Evolutionary conservation across 2,888 invertebrate species (phyloP).

Genomic region (Gnatocerus cornutus): DNA sequence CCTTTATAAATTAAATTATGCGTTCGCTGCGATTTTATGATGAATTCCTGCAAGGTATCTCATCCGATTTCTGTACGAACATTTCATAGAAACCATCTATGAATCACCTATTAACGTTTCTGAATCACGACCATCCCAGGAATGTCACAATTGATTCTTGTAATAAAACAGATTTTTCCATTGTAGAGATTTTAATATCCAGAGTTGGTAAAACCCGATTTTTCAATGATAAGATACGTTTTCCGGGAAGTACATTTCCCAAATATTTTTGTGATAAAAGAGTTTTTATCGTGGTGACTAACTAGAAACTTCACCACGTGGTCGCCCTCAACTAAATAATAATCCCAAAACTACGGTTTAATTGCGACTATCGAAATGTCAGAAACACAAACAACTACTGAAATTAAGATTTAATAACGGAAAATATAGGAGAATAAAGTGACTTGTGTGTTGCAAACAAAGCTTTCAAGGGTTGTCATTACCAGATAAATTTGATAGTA

Average conservation of each 20-base stretch:
- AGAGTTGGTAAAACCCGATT: no score
- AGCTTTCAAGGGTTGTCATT: background rate
- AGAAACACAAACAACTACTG: background rate
- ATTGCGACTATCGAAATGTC: background rate
- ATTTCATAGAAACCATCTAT: background rate
- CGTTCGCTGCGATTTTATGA: conserved; percentile 1
- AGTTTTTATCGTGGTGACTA: no score
- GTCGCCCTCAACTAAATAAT: no score
- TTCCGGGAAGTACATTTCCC: no score
- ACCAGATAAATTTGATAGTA: background rate
- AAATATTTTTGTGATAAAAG: no score
- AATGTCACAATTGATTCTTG: no score
- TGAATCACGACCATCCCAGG: no score
- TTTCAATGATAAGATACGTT: no score
- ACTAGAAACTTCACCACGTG: no score
- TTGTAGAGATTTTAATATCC: no score
- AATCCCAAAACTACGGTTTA: no score
- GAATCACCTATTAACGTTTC: background rate
- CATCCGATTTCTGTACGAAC: background rate
- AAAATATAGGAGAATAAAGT: conserved; percentile 1
- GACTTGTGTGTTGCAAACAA: background rate
- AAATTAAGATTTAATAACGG: background rate
- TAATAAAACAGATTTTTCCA: no score
- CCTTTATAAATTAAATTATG: background rate
- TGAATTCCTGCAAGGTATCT: background rate